Conservation (phyloP, 2,797 vertebrate species). For the Enteromius afrohamiltoni region DNA sequence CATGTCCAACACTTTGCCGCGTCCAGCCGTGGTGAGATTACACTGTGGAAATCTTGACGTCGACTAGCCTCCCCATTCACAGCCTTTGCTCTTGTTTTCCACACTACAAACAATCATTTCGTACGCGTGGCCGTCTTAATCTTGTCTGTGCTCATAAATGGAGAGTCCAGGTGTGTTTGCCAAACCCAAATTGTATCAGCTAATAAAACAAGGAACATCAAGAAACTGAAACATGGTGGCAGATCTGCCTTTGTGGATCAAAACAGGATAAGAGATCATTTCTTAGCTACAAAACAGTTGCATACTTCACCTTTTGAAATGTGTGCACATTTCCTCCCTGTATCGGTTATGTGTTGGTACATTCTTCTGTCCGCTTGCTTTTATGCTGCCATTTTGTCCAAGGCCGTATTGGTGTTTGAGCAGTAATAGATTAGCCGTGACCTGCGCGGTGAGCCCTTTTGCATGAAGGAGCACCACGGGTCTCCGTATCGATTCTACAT, state of each 20-base stretch:
- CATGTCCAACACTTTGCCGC: conserved; percentile 64
- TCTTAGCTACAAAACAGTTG: neutral
- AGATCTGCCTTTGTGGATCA: neutral
- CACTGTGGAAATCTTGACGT: conserved; percentile 58
- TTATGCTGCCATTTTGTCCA: conserved; percentile 42
- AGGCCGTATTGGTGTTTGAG: conserved; percentile 44
- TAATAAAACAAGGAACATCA: conserved; percentile 1
- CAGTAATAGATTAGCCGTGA: conserved; percentile 46
- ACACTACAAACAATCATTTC: conserved; percentile 45
- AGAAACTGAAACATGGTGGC: neutral
- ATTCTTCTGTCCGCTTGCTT: conserved; percentile 24
- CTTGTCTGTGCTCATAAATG: conserved; percentile 46
- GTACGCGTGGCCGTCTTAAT: conserved; percentile 58
- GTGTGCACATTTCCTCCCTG: neutral
- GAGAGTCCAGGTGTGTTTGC: conserved; percentile 47
- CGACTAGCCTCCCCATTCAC: conserved; percentile 65
- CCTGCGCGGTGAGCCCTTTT: conserved; percentile 56
- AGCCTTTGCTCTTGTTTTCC: conserved; percentile 46
- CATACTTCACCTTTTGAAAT: neutral
- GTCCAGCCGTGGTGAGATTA: conserved; percentile 63
- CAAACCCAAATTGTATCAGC: neutral
- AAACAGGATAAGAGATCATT: neutral
- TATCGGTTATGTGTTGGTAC: neutral
- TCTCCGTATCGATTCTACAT: conserved; percentile 50
- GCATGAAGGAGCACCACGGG: conserved; percentile 48